These are phyloP conservation scores for Capitulum mitella DNA, from an alignment of 2,888 invertebrate genomes.

Conservation along the genomic window DNA sequence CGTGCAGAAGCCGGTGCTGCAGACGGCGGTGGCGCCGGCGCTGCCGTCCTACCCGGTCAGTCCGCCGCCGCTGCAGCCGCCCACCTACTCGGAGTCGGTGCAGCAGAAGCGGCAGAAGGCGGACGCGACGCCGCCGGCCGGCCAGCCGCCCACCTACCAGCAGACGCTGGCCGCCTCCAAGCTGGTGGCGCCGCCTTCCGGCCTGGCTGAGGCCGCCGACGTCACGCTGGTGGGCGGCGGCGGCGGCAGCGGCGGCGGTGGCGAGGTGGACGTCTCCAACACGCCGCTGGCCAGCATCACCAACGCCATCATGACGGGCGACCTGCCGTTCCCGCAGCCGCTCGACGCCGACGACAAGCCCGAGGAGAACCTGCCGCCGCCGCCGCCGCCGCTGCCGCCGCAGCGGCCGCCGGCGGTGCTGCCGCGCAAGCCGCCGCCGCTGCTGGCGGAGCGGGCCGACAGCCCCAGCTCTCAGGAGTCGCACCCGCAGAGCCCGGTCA, in stretches of 20 bases:
- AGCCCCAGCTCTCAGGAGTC: conserved; percentile 48
- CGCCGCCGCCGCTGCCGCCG: conserved; percentile 47
- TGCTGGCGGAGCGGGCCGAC: conserved; percentile 48
- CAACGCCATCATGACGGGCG: conserved; percentile 58
- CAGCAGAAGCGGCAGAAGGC: conserved; percentile 36
- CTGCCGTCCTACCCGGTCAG: conserved; percentile 44
- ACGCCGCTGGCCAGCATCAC: conserved; percentile 49
- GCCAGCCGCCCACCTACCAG: conserved; percentile 88
- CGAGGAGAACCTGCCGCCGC: conserved; percentile 44
- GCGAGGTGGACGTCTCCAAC: conserved; percentile 37
- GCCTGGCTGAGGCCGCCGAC: conserved; percentile 35
- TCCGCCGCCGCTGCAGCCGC: conserved; percentile 38
- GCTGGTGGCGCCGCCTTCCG: conserved; percentile 53
- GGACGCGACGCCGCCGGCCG: conserved; percentile 49
- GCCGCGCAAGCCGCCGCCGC: conserved; percentile 51
- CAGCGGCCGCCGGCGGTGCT: conserved; percentile 42
- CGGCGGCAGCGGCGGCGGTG: neutral
- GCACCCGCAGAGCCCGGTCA: conserved; percentile 30
- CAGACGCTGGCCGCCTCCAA: conserved; percentile 63
- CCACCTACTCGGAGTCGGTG: conserved; percentile 28
- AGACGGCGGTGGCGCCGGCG: conserved; percentile 84
- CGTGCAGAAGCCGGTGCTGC: conserved; percentile 83
- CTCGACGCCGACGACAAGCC: conserved; percentile 36
- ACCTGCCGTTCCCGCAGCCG: conserved; percentile 46
- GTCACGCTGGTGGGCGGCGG: conserved; percentile 33